These are phyloP conservation scores for Himalopsyche tibetana DNA, from an alignment of 2,888 invertebrate genomes.

Conservation along the genomic window DNA sequence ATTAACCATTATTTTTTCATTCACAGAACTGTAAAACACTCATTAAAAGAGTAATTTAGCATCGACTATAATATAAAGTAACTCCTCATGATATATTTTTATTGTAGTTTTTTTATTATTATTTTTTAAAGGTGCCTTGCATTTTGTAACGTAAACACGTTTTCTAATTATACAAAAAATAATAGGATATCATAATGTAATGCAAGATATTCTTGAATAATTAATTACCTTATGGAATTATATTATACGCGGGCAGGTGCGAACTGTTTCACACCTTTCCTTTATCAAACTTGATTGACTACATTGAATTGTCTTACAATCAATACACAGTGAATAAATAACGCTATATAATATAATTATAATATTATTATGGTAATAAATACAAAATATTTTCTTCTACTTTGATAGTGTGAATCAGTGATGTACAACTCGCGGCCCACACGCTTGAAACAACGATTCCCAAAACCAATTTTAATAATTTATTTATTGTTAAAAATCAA, in stretches of 20 bases:
- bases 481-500: too few species aligned
- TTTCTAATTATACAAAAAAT: slow-evolving; percentile 56
- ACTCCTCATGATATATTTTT: not conserved
- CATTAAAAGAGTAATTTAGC: too few species aligned
- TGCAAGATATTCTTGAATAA: slow-evolving; percentile 54
- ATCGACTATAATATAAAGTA: not conserved
- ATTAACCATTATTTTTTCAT: too few species aligned
- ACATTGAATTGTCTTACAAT: not conserved
- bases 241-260: slow-evolving; percentile 9
- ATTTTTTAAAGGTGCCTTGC: slow-evolving; percentile 5
- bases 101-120: slow-evolving; percentile 3
- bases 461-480: too few species aligned
- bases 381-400: too few species aligned
- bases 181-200: slow-evolving; percentile 48
- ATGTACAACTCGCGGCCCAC: too few species aligned
- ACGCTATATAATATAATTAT: not conserved
- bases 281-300: slow-evolving; percentile 19
- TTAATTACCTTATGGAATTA: slow-evolving; percentile 17
- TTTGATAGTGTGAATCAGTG: too few species aligned
- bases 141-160: slow-evolving; percentile 55
- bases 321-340: not conserved
- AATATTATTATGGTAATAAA: too few species aligned
- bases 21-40: too few species aligned
- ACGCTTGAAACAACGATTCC: too few species aligned
- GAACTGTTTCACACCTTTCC: slow-evolving; percentile 21